phyloP scores from a whole-genome alignment of 2,888 invertebrate genomes.

The Protophormia terraenovae region DNA sequence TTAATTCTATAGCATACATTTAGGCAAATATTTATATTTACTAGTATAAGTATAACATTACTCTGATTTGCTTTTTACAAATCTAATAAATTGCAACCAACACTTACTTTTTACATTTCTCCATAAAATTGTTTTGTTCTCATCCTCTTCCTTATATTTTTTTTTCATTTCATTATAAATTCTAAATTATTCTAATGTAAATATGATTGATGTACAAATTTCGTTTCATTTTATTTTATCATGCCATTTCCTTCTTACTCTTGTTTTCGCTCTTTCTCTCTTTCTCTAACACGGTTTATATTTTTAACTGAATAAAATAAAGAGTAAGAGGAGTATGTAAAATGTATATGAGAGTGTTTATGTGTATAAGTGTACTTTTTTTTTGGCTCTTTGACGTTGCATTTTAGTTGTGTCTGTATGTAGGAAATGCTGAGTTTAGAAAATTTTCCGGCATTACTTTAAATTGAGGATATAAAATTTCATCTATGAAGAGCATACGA shows the following conservation, averaged over 20 bases:
- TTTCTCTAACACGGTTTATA: too few species aligned
- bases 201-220: constrained; percentile 63
- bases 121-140: constrained; percentile 10
- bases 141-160: neutral
- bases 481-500: neutral
- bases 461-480: constrained; percentile 66
- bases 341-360: constrained; percentile 22
- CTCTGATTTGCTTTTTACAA: constrained; percentile 1
- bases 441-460: constrained; percentile 68
- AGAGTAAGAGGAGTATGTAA: neutral
- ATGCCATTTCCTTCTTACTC: neutral
- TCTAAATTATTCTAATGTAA: constrained; percentile 58
- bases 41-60: neutral
- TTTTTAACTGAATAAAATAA: neutral
- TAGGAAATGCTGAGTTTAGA: constrained; percentile 67
- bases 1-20: too few species aligned
- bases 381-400: constrained; percentile 53
- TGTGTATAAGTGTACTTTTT: constrained; percentile 46
- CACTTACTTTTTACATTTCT: constrained; percentile 11
- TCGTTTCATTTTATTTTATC: constrained; percentile 31
- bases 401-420: constrained; percentile 54
- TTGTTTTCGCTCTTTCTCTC: too few species aligned
- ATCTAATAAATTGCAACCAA: constrained; percentile 41
- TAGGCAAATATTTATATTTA: too few species aligned
- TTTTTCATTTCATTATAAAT: constrained; percentile 42